phyloP scores from a whole-genome alignment of 2,888 invertebrate genomes.

The Agrochola macilenta region DNA sequence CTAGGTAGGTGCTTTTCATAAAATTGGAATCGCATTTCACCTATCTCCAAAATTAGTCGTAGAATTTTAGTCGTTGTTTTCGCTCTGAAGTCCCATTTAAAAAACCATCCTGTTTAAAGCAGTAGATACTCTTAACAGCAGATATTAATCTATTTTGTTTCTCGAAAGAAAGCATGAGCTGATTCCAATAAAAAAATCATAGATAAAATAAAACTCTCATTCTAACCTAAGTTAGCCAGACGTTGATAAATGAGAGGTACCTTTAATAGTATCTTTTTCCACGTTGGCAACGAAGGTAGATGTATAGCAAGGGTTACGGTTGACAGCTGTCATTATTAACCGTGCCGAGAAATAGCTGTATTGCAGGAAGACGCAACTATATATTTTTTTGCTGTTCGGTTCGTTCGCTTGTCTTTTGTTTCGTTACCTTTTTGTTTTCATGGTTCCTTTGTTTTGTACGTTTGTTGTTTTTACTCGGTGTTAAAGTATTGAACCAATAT shows the following conservation, averaged over 20 bases:
- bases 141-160: neutral
- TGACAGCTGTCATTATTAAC: conserved; percentile 61
- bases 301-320: conserved; percentile 39
- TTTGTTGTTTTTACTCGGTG: neutral
- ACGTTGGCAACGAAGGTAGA: conserved; percentile 17
- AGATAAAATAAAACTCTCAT: conserved; percentile 4
- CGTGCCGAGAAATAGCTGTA: conserved; percentile 34
- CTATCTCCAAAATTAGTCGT: neutral
- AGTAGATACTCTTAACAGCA: neutral
- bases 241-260: conserved; percentile 58
- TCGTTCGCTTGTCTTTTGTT: conserved; percentile 2
- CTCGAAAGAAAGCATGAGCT: neutral
- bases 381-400: conserved; percentile 19
- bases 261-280: conserved; percentile 46
- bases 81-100: neutral
- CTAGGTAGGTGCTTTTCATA: no score
- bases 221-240: conserved; percentile 37
- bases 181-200: conserved; percentile 3
- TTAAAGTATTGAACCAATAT: no score
- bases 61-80: neutral
- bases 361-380: neutral
- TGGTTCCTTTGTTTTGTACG: neutral
- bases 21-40: neutral
- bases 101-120: neutral
- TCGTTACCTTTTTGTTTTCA: neutral